Percentiles rank a stretch among this genome's conserved stretches.
phyloP scores from a whole-genome alignment of 2,113 vertebrate species.

The Larimichthys polyactis region DNA sequence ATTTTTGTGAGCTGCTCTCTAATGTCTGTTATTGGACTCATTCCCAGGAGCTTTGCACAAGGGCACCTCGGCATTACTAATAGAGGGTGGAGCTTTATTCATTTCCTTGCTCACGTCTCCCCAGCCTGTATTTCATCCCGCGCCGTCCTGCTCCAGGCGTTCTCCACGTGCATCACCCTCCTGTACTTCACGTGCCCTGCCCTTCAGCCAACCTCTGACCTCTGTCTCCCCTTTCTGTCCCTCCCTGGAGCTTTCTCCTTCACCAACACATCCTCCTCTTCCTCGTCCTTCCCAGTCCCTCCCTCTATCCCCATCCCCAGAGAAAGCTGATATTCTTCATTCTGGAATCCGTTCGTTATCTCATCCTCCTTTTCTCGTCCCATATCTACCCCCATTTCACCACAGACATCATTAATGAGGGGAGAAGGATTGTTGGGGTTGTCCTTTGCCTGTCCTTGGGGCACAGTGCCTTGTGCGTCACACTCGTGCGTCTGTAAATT shows the following conservation, averaged over 20 bases:
- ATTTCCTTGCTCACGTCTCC: constrained; percentile 24
- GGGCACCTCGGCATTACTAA: constrained; percentile 30
- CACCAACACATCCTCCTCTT: constrained; percentile 14
- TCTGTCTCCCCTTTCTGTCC: constrained; percentile 37
- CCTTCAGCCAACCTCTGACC: constrained; percentile 47
- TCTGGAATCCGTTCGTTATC: constrained; percentile 34
- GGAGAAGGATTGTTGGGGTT: constrained; percentile 20
- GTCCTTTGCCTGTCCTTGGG: constrained; percentile 54
- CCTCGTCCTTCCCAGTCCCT: constrained; percentile 8
- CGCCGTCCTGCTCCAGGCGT: not conserved
- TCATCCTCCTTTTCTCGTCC: not conserved
- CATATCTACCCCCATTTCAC: constrained; percentile 3
- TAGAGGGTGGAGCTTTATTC: constrained; percentile 11
- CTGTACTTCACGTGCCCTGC: constrained; percentile 1
- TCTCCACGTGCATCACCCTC: constrained; percentile 34
- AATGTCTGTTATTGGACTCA: not conserved
- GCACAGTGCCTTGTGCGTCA: not conserved
- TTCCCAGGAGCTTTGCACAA: constrained; percentile 41
- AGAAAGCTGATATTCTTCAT: constrained; percentile 45
- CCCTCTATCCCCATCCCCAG: constrained; percentile 28
- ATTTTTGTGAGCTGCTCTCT: constrained; percentile 1
- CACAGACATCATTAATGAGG: constrained; percentile 29
- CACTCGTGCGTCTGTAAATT: constrained; percentile 19
- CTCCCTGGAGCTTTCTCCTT: constrained; percentile 54
- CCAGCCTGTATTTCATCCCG: not conserved